Conservation (phyloP, 2,113 vertebrate species). For the Bothrops jararaca region DNA sequence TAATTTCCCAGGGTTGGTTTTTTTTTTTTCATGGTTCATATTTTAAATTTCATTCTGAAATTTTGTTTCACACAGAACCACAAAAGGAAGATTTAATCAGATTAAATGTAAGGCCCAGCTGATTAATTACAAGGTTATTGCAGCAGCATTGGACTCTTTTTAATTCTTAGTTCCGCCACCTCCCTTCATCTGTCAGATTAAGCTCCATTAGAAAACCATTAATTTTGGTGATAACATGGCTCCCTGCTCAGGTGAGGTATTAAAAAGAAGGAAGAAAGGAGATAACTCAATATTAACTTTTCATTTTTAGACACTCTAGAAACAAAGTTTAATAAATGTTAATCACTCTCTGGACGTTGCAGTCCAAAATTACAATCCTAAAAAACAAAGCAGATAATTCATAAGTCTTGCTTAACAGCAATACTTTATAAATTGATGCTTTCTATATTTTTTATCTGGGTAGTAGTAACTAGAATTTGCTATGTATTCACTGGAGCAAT, state of each 20-base stretch:
- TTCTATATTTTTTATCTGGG: background rate
- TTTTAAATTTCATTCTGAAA: constrained; percentile 34
- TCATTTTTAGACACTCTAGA: constrained; percentile 27
- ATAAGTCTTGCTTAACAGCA: background rate
- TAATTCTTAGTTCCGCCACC: constrained; percentile 45
- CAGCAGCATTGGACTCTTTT: constrained; percentile 49
- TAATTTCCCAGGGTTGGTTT: background rate
- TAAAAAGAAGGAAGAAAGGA: constrained; percentile 11
- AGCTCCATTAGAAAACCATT: constrained; percentile 49
- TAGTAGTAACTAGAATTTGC: background rate
- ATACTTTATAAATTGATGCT: background rate
- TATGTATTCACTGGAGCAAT: background rate
- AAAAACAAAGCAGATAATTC: background rate
- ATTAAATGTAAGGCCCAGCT: constrained; percentile 47
- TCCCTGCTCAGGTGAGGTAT: constrained; percentile 25
- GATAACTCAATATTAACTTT: constrained; percentile 8
- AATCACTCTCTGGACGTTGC: background rate
- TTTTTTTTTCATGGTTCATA: background rate
- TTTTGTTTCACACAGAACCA: constrained; percentile 36
- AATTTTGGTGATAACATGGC: constrained; percentile 43
- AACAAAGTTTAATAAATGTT: constrained; percentile 28
- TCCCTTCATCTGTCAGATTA: constrained; percentile 57
- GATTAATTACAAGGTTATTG: constrained; percentile 58
- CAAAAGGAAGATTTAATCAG: constrained; percentile 59
- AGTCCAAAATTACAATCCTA: background rate